Base-by-base conservation (phyloP, 2,888 invertebrate genomes). In the Platycheirus rosarum region DNA sequence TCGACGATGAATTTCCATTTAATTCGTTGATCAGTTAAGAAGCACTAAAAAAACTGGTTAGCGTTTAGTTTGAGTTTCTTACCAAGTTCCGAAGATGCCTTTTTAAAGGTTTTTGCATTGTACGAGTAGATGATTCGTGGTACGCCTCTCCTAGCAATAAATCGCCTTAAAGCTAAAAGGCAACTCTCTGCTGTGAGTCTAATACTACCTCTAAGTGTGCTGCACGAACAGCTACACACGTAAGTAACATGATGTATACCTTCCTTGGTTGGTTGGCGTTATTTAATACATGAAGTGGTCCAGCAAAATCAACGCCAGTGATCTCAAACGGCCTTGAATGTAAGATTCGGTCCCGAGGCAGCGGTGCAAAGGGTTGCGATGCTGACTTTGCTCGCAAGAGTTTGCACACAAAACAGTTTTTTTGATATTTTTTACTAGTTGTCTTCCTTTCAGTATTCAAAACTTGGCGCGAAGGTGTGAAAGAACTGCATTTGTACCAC, bases 261-360 rank as follows among this genome's bases (percentile, higher is more conserved):
- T 71, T 49, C 11, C n/a, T 62, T 2, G 46, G 37, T 16, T 20
- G 20, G n/a, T 23, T 76, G 20, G 7, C 9, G 14, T n/a, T 46
- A 20, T 46, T 35, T 0, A 55, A n/a, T 2, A 74, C 29, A 35
- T 53, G 13, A 14, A 71, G 46, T 5, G 68, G 79, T 16, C 74
- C 69, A 0, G 74, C 75, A 37, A 75, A 80, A 55, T 75, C 69
- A n/a, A 80, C 37, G 11, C 80, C 80, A 8, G 53, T 73, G 2
- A 51, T 55, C 29, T 78, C 78, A 18, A 78, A 71, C 2, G 57
- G 51, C 26, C 37, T 53, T n/a, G 51, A n/a, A 16, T 49, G 37
- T 8, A 44, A 20, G 8, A 75, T 46, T 51, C 60, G 55, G 9
- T 75, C 75, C n/a, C 40, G 7, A 23, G 70, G 70, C 2, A 49